Evolutionary conservation across 2,113 vertebrate genomes (phyloP), one percentile per base, ranked within the genome.

Genomic region (Trachemys scripta): DNA sequence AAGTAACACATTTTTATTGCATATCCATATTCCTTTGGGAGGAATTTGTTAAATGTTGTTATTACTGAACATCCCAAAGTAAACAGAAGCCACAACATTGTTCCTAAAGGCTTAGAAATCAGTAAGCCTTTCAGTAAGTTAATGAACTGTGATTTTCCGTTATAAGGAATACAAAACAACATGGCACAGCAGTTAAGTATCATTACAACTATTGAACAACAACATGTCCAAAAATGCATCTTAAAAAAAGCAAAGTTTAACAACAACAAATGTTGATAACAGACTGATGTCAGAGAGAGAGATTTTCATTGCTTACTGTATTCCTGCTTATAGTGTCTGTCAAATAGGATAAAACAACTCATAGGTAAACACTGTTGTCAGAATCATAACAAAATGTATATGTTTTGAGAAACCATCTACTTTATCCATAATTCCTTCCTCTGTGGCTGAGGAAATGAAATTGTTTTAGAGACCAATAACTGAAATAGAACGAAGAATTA

Each of bases 231-330:
- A 59, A 90, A 90, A 49, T 50, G 38, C 54, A 50, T 51, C 76
- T 80, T 51, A 42, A 62, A 50, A 80, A 84, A 53, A 35, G n/a
- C 20, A 2, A 49, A 96, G 88, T 69, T 49, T 89, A 51, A 69
- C 54, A 93, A 50, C 10, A 62, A 82, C 81, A 88, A 80, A 91
- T 90, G 53, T 51, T 96, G 56, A 89, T 42, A 56, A 65, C 81
- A 14, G 84, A n/a, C 24, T 38, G 62, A 17, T 31, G 29, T 75
- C 45, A 87, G 27, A 10, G 90, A 84, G 92, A 85, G 0, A 1
- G 13, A 57, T 91, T 79, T 35, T 91, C 75, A n/a, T 45, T 90
- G 42, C 12, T 38, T 82, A 75, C 12, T 49, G 83, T 22, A 75
- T 89, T 79, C 47, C 89, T 91, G 25, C 75, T 88, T 50, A 82